phyloP scores from a whole-genome alignment of 1,140 invertebrate genomes.

The Anastrepha ludens region DNA sequence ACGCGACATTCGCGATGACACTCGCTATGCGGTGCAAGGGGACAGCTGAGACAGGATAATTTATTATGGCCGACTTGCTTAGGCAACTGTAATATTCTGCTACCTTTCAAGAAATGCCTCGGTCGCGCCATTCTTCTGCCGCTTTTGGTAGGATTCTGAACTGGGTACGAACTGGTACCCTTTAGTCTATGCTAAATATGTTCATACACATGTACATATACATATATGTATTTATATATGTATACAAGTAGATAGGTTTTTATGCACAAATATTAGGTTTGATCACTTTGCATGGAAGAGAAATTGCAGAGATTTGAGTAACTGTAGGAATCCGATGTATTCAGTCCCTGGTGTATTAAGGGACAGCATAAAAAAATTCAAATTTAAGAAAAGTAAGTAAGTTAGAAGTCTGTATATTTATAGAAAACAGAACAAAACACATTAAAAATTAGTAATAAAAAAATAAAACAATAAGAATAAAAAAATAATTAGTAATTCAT shows the following conservation, averaged over 20 bases:
- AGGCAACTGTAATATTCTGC: not conserved
- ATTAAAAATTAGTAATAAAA: no score
- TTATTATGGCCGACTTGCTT: constrained; percentile 23
- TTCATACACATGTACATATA: not conserved
- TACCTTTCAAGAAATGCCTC: not conserved
- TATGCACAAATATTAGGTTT: not conserved
- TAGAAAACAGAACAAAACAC: no score
- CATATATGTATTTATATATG: not conserved
- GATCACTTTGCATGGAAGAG: not conserved
- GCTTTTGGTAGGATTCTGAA: not conserved
- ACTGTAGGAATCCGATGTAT: no score
- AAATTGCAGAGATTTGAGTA: no score
- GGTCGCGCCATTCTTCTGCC: not conserved
- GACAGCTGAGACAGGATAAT: constrained; percentile 45
- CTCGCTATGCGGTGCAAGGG: not conserved
- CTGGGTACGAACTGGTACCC: not conserved
- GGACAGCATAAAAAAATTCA: no score
- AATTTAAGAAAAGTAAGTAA: no score
- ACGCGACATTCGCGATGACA: not conserved
- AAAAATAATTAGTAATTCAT: no score
- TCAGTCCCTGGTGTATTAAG: no score
- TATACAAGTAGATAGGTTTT: not conserved
- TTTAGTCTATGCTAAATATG: not conserved
- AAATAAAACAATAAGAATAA: no score
- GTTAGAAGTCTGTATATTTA: no score